Percentiles rank a stretch among this genome's conserved stretches.
Evolutionary conservation across 2,113 vertebrate genomes (phyloP).

Genomic region (Dasyornis broadbenti): DNA sequence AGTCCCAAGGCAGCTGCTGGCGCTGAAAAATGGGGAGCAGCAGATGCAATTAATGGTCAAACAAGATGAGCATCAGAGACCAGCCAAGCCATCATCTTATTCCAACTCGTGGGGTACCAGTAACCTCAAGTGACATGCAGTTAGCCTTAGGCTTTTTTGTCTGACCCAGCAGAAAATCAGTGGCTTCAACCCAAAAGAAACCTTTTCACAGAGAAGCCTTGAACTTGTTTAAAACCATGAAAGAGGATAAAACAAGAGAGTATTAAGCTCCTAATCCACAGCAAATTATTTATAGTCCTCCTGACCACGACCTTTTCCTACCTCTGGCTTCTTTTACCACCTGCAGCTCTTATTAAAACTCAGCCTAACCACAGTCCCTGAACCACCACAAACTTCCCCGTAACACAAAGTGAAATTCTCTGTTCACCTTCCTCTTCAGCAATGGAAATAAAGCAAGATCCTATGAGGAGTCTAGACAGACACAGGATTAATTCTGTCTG

Average conservation of each 20-base stretch:
- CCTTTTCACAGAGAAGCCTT: background rate
- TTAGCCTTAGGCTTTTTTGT: background rate
- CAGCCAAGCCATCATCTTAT: background rate
- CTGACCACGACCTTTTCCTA: background rate
- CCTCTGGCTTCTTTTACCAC: background rate
- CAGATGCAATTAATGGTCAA: background rate
- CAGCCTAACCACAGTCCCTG: background rate
- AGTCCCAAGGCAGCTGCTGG: background rate
- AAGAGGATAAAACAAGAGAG: background rate
- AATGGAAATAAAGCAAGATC: background rate
- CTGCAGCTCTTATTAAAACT: background rate
- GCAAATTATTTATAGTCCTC: background rate
- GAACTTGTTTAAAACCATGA: background rate
- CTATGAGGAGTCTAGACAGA: background rate
- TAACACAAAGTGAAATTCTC: background rate
- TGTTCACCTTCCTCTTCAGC: background rate
- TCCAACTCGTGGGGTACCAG: background rate
- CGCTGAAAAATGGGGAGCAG: background rate
- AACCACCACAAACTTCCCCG: background rate
- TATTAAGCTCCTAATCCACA: background rate
- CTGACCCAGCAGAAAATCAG: background rate
- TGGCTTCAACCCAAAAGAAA: background rate
- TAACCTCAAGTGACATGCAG: background rate
- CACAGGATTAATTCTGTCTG: conserved; percentile 21
- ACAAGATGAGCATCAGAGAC: background rate